Conservation (phyloP, 2,797 vertebrate species). For the Neosalanx taihuensis region DNA sequence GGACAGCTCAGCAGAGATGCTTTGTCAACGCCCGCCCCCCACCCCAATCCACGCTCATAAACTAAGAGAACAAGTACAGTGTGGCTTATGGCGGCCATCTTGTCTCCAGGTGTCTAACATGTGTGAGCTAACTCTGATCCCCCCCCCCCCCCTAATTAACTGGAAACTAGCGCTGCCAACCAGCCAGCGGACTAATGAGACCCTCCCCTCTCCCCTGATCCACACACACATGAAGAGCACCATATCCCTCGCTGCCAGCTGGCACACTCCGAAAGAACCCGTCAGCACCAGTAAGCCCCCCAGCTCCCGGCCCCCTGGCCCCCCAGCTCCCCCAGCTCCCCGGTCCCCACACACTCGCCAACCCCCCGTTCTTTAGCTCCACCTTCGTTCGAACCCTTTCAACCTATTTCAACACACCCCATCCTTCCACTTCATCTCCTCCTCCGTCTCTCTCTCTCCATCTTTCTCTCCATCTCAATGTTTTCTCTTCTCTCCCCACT, state of each 20-base stretch:
- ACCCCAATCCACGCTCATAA: background rate
- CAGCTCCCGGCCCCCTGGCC: no score
- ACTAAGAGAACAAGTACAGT: constrained; percentile 12
- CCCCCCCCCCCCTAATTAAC: constrained; percentile 53
- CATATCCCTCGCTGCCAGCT: constrained; percentile 56
- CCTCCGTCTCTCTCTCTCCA: no score
- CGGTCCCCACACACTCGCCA: constrained; percentile 20
- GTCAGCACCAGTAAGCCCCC: constrained; percentile 13
- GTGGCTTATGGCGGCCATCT: constrained; percentile 33
- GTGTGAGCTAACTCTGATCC: constrained; percentile 46
- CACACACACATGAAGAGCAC: constrained; percentile 43
- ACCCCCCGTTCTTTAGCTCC: constrained; percentile 33
- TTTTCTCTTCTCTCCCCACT: no score
- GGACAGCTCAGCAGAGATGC: no score
- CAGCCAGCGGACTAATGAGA: constrained; percentile 65
- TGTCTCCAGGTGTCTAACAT: constrained; percentile 71
- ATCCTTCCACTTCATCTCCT: no score
- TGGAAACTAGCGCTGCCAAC: constrained; percentile 55
- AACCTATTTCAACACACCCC: constrained; percentile 15
- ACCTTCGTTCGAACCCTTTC: constrained; percentile 26
- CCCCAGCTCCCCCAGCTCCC: background rate
- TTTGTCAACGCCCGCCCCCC: no score
- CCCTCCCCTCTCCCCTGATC: constrained; percentile 36
- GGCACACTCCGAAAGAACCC: constrained; percentile 46
- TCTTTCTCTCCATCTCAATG: no score